Base-by-base conservation (phyloP, 2,797 vertebrate species). In the Vipera ursinii region DNA sequence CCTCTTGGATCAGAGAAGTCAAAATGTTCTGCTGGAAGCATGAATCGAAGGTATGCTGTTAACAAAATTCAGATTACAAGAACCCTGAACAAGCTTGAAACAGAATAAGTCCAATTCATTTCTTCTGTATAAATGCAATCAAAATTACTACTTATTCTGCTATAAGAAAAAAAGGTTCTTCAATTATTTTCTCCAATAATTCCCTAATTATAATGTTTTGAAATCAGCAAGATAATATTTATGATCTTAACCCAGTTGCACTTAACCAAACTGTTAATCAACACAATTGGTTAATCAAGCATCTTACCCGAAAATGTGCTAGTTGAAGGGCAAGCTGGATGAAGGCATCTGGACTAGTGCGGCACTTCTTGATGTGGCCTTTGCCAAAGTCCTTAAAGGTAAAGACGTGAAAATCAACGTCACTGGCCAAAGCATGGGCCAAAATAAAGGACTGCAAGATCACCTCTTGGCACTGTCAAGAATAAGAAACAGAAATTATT, bases 351-450 rank as follows among this genome's bases (percentile, higher is more conserved):
- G 98, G 98, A 60, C 98, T 98, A 93, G 98, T 97, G 90, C 95
- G 97, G 86, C 98, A 98, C 95, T 97, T 98, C 96, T 98, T 99
- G 95, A 99, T 98, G 94, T 96, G 98, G 57, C 98, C 98, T 97
- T 99, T 99, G 91, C 99, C 99, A 8, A 99, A 99, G 57, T 98
- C 97, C 94, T 96, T 97, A 94, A 98, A 98, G 86, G 98, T 96
- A 32, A 98, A 97, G 89, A 98, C 97, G 0, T 98, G 98, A 94
- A 98, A 98, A 95, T 98, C 98, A 0, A 98, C 93, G 4, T 99
- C 98, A 0, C 97, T 97, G 0, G 99, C 98, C 94, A 99, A 95
- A 1, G 96, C 96, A 96, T 97, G 97, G 32, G 99, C 98, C 92
- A 98, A 97, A 0, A 95, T 95, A 93, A 99, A 97, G 87, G 99